These are phyloP conservation scores for Lamellibrachia columna DNA, from an alignment of 2,888 invertebrate genomes.

Conservation along the genomic window DNA sequence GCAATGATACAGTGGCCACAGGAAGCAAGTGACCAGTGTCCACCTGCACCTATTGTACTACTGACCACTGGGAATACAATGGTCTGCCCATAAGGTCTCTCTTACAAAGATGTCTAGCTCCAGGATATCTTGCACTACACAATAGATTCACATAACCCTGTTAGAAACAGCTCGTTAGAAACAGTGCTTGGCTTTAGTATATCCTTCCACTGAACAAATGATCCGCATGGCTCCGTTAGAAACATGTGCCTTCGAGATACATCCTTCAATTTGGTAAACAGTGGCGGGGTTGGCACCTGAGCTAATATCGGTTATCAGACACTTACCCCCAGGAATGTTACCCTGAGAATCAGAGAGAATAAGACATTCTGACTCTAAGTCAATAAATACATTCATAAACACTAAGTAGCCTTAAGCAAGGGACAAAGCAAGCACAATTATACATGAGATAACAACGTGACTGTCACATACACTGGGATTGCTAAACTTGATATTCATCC, in stretches of 20 bases:
- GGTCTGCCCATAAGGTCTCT: background rate
- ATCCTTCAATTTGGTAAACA: background rate
- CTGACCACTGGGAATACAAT: background rate
- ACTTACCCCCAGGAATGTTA: constrained; percentile 11
- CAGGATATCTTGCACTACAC: background rate
- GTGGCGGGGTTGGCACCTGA: background rate
- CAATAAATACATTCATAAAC: constrained; percentile 9
- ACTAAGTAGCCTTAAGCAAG: background rate
- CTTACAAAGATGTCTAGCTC: background rate
- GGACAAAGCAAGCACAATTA: background rate
- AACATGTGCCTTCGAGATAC: background rate
- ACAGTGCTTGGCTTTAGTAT: background rate
- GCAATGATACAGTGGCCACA: background rate
- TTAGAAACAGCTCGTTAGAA: background rate
- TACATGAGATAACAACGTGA: background rate
- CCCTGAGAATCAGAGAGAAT: background rate
- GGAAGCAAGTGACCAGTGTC: background rate
- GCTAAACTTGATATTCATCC: background rate
- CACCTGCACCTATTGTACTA: background rate
- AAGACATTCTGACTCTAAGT: background rate
- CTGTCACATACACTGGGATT: background rate
- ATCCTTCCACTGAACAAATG: background rate
- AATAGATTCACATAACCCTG: background rate
- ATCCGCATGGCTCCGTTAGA: background rate
- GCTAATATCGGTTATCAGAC: background rate